Evolutionary conservation across 1,140 invertebrate genomes (phyloP).

Genomic region (Mycetomoellerius zeteki): DNA sequence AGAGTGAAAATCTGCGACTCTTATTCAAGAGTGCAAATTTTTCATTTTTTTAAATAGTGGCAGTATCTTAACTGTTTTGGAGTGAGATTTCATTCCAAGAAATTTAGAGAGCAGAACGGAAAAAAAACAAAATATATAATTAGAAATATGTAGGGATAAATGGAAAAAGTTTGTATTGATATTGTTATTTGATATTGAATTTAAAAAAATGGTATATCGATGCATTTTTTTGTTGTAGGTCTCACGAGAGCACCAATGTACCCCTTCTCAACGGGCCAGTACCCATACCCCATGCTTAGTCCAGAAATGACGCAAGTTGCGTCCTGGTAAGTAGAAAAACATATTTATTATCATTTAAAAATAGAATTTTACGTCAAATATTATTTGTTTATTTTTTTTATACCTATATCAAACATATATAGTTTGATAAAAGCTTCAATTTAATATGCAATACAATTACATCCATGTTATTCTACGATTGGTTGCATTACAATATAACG

Average conservation of each 20-base stretch:
- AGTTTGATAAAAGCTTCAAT: background rate
- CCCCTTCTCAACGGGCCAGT: constrained; percentile 94
- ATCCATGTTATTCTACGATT: constrained; percentile 21
- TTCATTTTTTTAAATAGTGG: too few species aligned
- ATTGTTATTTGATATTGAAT: background rate
- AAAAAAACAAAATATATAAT: background rate
- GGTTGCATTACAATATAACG: constrained; percentile 24
- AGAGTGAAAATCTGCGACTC: too few species aligned
- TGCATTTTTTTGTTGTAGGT: constrained; percentile 88
- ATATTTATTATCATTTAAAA: background rate
- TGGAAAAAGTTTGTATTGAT: background rate
- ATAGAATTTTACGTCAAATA: background rate
- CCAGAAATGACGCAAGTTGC: constrained; percentile 98
- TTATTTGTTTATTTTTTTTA: background rate
- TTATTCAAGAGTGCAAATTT: too few species aligned
- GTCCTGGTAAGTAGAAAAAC: constrained; percentile 92
- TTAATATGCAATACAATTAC: constrained; percentile 13
- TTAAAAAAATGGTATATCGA: background rate
- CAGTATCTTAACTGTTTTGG: too few species aligned
- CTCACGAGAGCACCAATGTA: constrained; percentile 96
- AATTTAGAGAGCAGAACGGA: background rate
- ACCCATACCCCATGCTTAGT: constrained; percentile 97
- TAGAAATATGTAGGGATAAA: background rate
- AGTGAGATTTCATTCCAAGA: too few species aligned
- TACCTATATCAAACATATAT: background rate